These are phyloP conservation scores for Phaenicophaeus curvirostris DNA, from an alignment of 2,797 vertebrate species.

Conservation along the genomic window DNA sequence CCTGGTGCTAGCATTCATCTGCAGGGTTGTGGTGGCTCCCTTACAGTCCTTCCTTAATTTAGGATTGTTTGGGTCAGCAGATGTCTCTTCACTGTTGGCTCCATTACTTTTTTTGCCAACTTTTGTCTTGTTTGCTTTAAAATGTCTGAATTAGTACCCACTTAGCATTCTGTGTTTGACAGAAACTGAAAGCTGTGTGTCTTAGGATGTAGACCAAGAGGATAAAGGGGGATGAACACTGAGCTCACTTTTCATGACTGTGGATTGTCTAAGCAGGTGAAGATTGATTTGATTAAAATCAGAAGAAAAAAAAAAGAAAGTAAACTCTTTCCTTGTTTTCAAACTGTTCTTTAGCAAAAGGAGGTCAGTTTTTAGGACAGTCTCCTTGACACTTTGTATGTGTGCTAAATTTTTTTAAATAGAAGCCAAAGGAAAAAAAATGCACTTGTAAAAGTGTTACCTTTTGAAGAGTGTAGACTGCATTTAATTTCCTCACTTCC, in stretches of 20 bases:
- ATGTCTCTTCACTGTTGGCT: background rate
- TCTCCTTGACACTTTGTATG: background rate
- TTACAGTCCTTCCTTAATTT: background rate
- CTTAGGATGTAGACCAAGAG: background rate
- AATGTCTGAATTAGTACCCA: background rate
- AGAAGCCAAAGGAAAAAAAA: background rate
- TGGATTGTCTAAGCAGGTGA: background rate
- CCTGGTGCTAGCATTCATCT: background rate
- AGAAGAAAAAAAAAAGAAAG: background rate
- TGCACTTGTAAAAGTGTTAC: background rate
- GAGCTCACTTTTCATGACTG: background rate
- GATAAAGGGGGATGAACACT: background rate
- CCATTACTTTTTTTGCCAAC: background rate
- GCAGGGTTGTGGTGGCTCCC: background rate
- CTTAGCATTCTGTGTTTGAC: background rate
- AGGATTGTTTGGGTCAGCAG: background rate
- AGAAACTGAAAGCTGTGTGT: background rate
- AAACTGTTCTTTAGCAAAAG: background rate
- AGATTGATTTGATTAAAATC: background rate
- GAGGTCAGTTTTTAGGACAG: background rate
- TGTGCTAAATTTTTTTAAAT: background rate
- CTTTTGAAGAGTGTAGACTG: background rate
- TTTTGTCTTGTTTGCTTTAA: background rate
- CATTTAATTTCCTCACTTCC: slow-evolving; percentile 32
- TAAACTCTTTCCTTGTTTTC: background rate